Percentiles rank a stretch among this genome's conserved stretches.
These are phyloP conservation scores for Emydoidea blandingii DNA, from an alignment of 2,797 vertebrate genomes.

Conservation along the genomic window DNA sequence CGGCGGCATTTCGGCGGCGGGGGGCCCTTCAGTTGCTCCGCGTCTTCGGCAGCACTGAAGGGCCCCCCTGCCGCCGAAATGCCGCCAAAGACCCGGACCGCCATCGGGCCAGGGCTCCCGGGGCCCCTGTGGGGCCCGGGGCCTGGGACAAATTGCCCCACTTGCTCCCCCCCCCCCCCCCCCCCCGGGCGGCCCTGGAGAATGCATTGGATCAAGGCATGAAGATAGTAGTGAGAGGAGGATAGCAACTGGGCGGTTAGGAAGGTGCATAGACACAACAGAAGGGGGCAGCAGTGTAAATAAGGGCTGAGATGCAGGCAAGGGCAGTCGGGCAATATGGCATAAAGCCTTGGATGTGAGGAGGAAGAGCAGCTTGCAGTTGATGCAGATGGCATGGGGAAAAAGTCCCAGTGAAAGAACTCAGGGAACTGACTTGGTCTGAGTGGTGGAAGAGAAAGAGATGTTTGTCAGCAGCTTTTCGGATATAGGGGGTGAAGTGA, in stretches of 20 bases:
- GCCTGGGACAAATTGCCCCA: too few relatives aligned
- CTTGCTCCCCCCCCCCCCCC: too few relatives aligned
- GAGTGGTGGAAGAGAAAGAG: not conserved
- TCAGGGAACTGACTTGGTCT: not conserved
- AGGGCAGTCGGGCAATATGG: not conserved
- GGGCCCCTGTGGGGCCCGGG: too few relatives aligned
- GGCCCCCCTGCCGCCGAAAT: too few relatives aligned
- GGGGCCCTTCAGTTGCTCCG: too few relatives aligned
- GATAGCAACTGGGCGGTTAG: not conserved
- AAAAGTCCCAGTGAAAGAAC: not conserved
- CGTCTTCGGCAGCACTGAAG: too few relatives aligned
- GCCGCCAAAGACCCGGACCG: too few relatives aligned
- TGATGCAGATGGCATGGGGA: not conserved
- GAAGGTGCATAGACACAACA: not conserved
- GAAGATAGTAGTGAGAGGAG: not conserved
- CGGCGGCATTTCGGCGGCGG: too few relatives aligned
- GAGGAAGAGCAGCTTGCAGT: not conserved
- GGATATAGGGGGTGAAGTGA: fast-evolving
- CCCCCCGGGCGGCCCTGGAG: too few relatives aligned
- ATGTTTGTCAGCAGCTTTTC: not conserved
- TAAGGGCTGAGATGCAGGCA: not conserved
- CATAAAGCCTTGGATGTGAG: not conserved
- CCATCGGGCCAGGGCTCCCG: too few relatives aligned
- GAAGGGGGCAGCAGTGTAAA: not conserved
- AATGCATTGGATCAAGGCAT: not conserved